Evolutionary conservation across 2,888 invertebrate species (phyloP).

Genomic region (Phalera bucephala): DNA sequence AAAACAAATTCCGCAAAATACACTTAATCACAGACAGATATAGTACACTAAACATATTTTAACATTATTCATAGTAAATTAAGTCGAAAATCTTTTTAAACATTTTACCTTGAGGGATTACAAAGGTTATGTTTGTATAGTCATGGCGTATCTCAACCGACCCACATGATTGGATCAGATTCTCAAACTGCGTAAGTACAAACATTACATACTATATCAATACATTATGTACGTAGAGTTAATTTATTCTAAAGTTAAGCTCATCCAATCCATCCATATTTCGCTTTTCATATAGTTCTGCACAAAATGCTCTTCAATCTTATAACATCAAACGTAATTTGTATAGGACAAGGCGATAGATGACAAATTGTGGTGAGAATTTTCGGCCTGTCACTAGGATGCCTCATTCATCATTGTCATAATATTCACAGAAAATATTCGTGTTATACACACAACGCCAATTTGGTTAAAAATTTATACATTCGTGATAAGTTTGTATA

Average conservation of each 20-base stretch:
- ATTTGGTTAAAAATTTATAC: constrained; percentile 25
- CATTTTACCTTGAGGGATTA: constrained; percentile 25
- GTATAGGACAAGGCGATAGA: constrained; percentile 35
- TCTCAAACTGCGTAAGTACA: constrained; percentile 11
- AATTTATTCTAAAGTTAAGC: not conserved
- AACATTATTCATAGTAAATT: too few relatives aligned
- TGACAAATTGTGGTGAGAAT: constrained; percentile 46
- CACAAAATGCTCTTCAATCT: constrained; percentile 3
- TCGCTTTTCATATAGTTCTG: not conserved
- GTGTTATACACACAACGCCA: constrained; percentile 31
- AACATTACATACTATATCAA: not conserved
- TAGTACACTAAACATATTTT: too few relatives aligned
- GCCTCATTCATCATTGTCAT: constrained; percentile 52
- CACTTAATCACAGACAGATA: too few relatives aligned
- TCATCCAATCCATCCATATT: not conserved
- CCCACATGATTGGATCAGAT: constrained; percentile 28
- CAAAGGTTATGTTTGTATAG: constrained; percentile 19
- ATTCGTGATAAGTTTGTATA: constrained; percentile 6
- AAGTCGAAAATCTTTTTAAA: too few relatives aligned
- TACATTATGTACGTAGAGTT: not conserved
- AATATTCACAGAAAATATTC: constrained; percentile 31
- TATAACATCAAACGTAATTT: constrained; percentile 13
- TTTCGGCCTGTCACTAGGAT: constrained; percentile 31
- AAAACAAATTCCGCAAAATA: too few relatives aligned
- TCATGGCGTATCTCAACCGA: constrained; percentile 16